phyloP scores from a whole-genome alignment of 1,140 invertebrate species.

The Pseudoatta argentina region DNA sequence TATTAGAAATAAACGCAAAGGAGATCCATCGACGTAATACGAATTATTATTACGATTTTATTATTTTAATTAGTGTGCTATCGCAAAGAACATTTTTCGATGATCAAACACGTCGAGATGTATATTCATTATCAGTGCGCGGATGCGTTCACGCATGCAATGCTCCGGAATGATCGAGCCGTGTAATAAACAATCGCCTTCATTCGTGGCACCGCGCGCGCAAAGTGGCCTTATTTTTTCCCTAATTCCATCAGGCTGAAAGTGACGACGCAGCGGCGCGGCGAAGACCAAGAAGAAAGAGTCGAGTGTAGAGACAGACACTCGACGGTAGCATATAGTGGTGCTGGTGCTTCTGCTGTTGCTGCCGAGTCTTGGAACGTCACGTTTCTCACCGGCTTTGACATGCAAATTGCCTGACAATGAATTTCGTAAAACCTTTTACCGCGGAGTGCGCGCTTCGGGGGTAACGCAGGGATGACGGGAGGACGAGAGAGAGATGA shows the following conservation, averaged over 20 bases:
- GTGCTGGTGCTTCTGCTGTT: conserved; percentile 27
- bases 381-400: conserved; percentile 80
- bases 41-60: neutral
- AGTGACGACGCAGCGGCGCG: conserved; percentile 74
- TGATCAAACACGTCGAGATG: neutral
- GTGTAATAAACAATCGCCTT: conserved; percentile 58
- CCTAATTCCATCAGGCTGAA: conserved; percentile 80
- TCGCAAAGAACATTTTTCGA: neutral
- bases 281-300: conserved; percentile 64
- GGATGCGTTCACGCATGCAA: too few relatives aligned
- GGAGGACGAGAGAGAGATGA: conserved; percentile 48
- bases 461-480: conserved; percentile 51
- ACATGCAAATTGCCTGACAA: conserved; percentile 86
- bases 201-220: conserved; percentile 61
- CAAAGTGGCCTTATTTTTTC: conserved; percentile 81
- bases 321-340: conserved; percentile 35
- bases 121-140: neutral
- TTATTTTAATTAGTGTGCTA: neutral
- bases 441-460: conserved; percentile 81
- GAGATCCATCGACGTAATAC: neutral
- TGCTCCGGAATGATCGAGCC: neutral
- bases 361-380: conserved; percentile 74
- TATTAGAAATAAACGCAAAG: neutral
- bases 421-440: conserved; percentile 87
- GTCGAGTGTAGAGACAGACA: conserved; percentile 60